phyloP scores from a whole-genome alignment of 2,888 invertebrate genomes.

The Stenodera caucasica region DNA sequence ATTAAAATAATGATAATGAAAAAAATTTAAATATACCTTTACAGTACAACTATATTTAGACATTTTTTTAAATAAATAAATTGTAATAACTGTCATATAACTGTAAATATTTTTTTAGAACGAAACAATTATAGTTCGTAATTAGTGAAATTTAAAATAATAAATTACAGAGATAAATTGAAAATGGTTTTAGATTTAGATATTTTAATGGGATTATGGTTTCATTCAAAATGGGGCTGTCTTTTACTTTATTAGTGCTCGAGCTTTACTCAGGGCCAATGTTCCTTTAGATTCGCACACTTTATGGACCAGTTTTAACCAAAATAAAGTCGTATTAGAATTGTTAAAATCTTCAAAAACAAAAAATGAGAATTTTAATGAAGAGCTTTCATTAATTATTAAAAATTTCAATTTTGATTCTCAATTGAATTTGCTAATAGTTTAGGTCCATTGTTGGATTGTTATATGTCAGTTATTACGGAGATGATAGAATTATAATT shows the following conservation, averaged over 20 bases:
- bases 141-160: neutral
- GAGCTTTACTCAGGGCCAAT: conserved; percentile 1
- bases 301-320: neutral
- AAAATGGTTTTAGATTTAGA: no score
- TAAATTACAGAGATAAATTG: neutral
- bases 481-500: no score
- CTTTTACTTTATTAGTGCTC: neutral
- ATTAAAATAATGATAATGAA: neutral
- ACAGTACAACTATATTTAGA: conserved; percentile 30
- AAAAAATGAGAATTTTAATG: no score
- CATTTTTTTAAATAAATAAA: neutral
- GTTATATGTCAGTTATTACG: conserved; percentile 25
- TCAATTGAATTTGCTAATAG: no score
- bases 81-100: conserved; percentile 7
- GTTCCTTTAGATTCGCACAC: neutral
- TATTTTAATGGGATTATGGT: neutral
- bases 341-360: no score
- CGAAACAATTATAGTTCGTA: neutral
- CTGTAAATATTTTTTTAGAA: neutral
- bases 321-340: neutral
- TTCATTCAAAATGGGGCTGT: neutral
- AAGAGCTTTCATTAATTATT: no score
- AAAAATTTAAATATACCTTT: conserved; percentile 22
- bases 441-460: neutral
- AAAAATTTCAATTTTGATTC: no score